These are phyloP conservation scores for Argyra leucocephala DNA, from an alignment of 2,888 invertebrate species.

Conservation along the genomic window DNA sequence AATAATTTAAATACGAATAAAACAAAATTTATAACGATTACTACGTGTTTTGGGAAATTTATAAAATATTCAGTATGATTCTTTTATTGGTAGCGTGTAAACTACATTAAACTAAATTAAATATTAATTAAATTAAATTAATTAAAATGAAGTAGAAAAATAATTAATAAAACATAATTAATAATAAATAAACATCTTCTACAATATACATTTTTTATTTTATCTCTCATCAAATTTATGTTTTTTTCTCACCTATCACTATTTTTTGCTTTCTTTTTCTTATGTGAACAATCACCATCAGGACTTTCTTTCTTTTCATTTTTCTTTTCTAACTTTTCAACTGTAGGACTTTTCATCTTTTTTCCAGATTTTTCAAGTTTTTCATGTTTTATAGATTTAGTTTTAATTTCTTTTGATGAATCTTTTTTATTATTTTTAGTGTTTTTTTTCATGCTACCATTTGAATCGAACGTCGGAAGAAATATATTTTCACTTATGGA, in stretches of 20 bases:
- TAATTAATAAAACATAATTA: neutral
- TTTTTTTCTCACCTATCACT: neutral
- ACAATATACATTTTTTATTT: too few relatives aligned
- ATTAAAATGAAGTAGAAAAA: neutral
- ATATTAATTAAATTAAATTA: neutral
- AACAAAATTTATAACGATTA: too few relatives aligned
- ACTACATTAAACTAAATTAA: neutral
- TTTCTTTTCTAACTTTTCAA: neutral
- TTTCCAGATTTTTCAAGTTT: neutral
- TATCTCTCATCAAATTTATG: too few relatives aligned
- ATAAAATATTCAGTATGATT: too few relatives aligned
- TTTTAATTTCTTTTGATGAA: neutral
- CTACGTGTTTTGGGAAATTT: too few relatives aligned
- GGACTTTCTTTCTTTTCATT: neutral
- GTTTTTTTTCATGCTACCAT: conserved; percentile 23
- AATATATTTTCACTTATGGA: conserved; percentile 76
- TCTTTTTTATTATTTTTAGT: conserved; percentile 12
- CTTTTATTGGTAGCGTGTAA: too few relatives aligned
- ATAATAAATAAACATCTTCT: neutral
- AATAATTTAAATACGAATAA: too few relatives aligned
- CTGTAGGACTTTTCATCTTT: neutral
- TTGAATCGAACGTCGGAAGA: conserved; percentile 50
- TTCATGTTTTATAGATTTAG: neutral
- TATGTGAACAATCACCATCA: neutral
- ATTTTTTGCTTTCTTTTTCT: neutral